Base-by-base conservation (phyloP, 2,888 invertebrate species). In the Callinectes sapidus region DNA sequence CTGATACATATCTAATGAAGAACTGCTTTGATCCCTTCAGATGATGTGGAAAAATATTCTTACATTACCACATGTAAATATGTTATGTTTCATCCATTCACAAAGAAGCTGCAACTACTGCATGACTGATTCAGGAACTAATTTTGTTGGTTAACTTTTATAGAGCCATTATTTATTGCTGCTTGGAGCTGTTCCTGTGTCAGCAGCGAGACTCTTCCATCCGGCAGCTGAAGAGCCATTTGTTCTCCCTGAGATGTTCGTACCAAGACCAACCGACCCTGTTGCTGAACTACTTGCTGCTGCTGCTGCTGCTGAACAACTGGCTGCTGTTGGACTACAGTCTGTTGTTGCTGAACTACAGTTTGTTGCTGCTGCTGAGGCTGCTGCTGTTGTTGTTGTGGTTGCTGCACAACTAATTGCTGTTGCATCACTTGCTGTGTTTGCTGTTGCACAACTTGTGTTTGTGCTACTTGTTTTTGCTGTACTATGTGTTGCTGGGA, bases 111-210 rank as follows among this genome's bases (percentile, higher is more conserved):
- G 35, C 18, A 81, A 81, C 71, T 77, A 77, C 71, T 77, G 28
- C 71, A 77, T 81, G 81, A 81, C 35, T 81, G 81, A 81, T 13
- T 81, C 35, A 81, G 35, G 16, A 81, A 81, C 87, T 85, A 91
- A 14, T 87, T 91, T 28, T 90, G 86, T 32, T 86, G 86, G 86
- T 32, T 89, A 28, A 90, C n/a, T 28, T 87, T 90, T n/a, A 81
- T 91, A 39, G 90, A 48, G 42, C 90, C 90, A 54, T 87, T 85
- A 39, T 89, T 87, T 18, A 94, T 32, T 54, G 66, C 87, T 42
- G 91, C 42, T 55, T 93, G 93, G 6, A 94, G 71, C 92, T 94
- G 94, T 71, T 94, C 93, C 61, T 91, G 94, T n/a, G 93, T 77
- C 23, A 94, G 89, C 66, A 94, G 48, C 10, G 94, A 89, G 13